These are phyloP conservation scores for Cervus canadensis DNA, from an alignment of 2,113 vertebrate species.

Conservation along the genomic window DNA sequence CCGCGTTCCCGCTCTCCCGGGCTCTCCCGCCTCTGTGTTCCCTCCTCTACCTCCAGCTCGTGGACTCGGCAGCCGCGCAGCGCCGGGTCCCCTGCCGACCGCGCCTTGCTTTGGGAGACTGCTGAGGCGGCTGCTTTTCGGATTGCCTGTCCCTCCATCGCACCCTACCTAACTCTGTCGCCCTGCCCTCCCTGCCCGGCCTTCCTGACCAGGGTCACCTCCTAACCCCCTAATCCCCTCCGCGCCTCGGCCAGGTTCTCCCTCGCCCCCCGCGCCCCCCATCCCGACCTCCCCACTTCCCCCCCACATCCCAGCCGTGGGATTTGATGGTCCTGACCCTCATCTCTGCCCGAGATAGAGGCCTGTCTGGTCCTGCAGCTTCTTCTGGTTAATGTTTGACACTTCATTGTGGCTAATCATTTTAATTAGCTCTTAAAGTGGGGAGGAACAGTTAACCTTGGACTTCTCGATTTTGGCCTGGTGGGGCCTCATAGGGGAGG, in stretches of 20 bases:
- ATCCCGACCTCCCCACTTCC: too few species aligned
- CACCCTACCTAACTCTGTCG: conserved; percentile 2
- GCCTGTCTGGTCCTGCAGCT: conserved; percentile 72
- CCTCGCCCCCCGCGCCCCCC: too few species aligned
- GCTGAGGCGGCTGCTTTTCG: neutral
- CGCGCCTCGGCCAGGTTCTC: too few species aligned
- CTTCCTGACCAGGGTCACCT: too few species aligned
- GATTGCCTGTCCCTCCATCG: neutral
- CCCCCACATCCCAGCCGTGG: neutral
- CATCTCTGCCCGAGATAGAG: conserved; percentile 54
- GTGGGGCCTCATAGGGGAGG: conserved; percentile 71
- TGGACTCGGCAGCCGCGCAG: neutral
- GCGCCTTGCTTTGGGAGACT: neutral
- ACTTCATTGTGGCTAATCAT: conserved; percentile 73
- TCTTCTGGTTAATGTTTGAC: conserved; percentile 76
- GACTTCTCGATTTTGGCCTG: conserved; percentile 75
- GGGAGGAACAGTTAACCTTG: conserved; percentile 76
- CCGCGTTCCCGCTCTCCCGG: conserved; percentile 36
- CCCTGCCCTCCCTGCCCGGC: too few species aligned
- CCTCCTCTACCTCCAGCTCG: neutral
- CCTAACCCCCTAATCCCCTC: too few species aligned
- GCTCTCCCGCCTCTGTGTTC: conserved; percentile 36
- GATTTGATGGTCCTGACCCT: conserved; percentile 46
- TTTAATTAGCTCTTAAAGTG: conserved; percentile 75
- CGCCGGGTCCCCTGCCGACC: neutral